A percentile compares a stretch with the other conserved stretches of the same genome.
phyloP scores from a whole-genome alignment of 2,888 invertebrate genomes.

The Sarcophaga caerulescens region DNA sequence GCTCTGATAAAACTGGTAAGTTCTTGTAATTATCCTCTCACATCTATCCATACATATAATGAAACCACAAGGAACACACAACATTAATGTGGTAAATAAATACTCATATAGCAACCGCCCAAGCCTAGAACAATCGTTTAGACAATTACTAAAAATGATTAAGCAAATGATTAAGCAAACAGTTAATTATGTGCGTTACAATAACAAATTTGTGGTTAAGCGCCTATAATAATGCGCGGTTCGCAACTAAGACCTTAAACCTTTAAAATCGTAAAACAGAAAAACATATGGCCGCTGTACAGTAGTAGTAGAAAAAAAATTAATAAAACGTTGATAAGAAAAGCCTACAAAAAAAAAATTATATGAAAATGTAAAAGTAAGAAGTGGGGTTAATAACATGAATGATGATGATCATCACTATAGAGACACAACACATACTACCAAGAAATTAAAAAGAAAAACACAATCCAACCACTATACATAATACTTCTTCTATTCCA shows the following conservation, averaged over 20 bases:
- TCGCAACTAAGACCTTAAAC: constrained; percentile 7
- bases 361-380: constrained; percentile 11
- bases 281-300: constrained; percentile 49
- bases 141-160: too few relatives aligned
- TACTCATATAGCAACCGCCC: too few relatives aligned
- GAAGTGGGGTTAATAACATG: constrained; percentile 65
- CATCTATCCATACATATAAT: neutral
- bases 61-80: neutral
- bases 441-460: neutral
- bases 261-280: constrained; percentile 34
- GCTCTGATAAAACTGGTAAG: constrained; percentile 94
- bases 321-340: constrained; percentile 27
- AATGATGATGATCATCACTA: constrained; percentile 53
- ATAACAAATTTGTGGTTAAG: too few relatives aligned
- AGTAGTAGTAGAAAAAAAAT: neutral
- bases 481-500: neutral
- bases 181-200: too few relatives aligned
- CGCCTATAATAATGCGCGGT: neutral
- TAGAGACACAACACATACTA: constrained; percentile 21
- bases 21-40: constrained; percentile 14
- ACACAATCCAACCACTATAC: neutral
- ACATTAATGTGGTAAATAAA: too few relatives aligned
- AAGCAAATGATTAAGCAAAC: too few relatives aligned
- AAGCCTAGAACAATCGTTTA: too few relatives aligned
- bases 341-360: constrained; percentile 11